phyloP scores from a whole-genome alignment of 2,113 vertebrate genomes.

The Chrysochloris asiatica region DNA sequence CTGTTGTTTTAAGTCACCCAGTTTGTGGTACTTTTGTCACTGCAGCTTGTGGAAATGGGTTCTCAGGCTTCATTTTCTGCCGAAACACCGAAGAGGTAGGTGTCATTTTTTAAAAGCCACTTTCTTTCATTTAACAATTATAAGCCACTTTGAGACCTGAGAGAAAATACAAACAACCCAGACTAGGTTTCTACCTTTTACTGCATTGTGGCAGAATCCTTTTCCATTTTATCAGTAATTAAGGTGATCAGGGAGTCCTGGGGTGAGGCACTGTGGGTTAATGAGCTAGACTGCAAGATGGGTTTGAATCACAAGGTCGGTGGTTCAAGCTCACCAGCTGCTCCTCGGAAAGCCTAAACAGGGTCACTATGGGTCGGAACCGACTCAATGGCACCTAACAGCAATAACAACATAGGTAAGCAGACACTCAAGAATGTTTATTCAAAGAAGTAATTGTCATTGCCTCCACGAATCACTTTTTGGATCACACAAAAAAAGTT shows the following conservation, averaged over 20 bases:
- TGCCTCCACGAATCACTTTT: not conserved
- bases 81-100: not conserved
- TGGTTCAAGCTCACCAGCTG: no score
- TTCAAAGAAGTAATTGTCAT: no score
- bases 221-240: not conserved
- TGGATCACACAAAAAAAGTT: not conserved
- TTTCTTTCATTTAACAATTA: not conserved
- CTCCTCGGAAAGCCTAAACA: no score
- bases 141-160: not conserved
- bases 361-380: no score
- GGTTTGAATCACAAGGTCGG: no score
- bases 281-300: no score
- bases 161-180: not conserved
- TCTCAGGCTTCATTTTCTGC: conserved; percentile 24
- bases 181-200: not conserved
- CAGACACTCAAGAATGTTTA: not conserved
- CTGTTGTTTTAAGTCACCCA: not conserved
- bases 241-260: no score
- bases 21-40: not conserved
- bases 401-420: no score
- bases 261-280: no score
- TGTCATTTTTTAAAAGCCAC: not conserved
- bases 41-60: not conserved
- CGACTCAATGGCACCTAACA: no score
- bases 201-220: not conserved